Conservation (phyloP, 2,113 vertebrate species). For the Natator depressus region DNA sequence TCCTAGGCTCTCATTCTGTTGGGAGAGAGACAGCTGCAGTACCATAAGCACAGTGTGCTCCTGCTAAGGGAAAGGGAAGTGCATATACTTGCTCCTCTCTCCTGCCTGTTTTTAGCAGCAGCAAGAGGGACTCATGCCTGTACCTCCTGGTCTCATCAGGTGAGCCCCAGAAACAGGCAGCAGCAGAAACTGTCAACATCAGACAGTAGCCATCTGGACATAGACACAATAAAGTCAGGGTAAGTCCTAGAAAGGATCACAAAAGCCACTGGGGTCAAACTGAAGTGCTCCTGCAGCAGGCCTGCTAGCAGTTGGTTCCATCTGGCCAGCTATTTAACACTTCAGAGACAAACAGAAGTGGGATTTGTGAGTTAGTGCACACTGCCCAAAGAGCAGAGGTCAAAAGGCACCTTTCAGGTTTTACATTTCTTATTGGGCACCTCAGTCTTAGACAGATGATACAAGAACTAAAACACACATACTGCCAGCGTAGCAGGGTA, state of each 20-base stretch:
- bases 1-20: neutral
- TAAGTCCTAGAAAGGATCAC: neutral
- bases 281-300: neutral
- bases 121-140: neutral
- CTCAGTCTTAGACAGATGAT: neutral
- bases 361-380: neutral
- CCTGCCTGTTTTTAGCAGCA: neutral
- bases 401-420: neutral
- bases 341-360: neutral
- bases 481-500: neutral
- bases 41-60: neutral
- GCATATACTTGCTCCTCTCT: no score
- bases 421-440: neutral
- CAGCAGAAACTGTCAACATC: neutral
- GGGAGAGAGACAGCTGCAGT: neutral
- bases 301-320: neutral
- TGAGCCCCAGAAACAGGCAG: no score
- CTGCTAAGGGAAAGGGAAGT: neutral
- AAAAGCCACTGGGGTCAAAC: neutral
- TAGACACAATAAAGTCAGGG: no score
- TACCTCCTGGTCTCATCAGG: neutral
- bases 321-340: neutral
- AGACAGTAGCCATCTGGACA: neutral
- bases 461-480: neutral
- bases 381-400: neutral